A percentile compares a stretch with the other conserved stretches of the same genome.
Evolutionary conservation across 2,797 vertebrate species (phyloP).

Genomic region (Falco peregrinus): DNA sequence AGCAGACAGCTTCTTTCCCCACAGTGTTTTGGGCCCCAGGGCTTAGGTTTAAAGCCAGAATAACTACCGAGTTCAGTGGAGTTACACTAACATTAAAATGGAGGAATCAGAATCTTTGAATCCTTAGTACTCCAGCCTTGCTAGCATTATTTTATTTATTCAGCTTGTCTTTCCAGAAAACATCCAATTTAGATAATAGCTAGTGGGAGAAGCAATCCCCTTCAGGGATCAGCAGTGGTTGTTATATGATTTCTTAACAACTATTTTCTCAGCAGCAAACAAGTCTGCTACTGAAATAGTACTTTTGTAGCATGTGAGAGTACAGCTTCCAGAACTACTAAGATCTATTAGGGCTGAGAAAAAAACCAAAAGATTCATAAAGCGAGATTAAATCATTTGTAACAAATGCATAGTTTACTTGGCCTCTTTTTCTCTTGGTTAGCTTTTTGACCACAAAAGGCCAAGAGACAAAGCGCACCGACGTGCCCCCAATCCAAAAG

Average conservation of each 20-base stretch:
- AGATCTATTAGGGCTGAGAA: neutral
- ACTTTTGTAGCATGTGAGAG: neutral
- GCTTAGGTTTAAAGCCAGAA: slow-evolving; percentile 31
- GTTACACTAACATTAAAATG: slow-evolving; percentile 26
- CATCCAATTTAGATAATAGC: slow-evolving; percentile 75
- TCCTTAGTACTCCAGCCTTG: slow-evolving; percentile 40
- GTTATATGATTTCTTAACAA: slow-evolving; percentile 68
- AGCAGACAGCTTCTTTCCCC: slow-evolving; percentile 21
- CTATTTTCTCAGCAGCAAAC: slow-evolving; percentile 66
- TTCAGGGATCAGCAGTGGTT: slow-evolving; percentile 67
- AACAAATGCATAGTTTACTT: neutral
- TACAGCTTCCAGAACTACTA: slow-evolving; percentile 1
- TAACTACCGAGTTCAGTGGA: neutral
- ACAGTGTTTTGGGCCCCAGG: neutral
- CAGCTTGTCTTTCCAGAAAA: slow-evolving; percentile 69
- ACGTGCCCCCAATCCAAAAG: neutral
- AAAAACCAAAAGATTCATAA: neutral
- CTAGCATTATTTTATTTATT: slow-evolving; percentile 65
- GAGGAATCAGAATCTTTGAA: slow-evolving; percentile 8
- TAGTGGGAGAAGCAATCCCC: slow-evolving; percentile 69
- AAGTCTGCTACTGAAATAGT: slow-evolving; percentile 45
- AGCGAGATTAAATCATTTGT: neutral
- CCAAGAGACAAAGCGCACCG: neutral
- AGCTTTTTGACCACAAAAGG: neutral
- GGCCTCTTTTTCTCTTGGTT: neutral